Conservation (phyloP, 2,113 vertebrate species). For the Indicator indicator region DNA sequence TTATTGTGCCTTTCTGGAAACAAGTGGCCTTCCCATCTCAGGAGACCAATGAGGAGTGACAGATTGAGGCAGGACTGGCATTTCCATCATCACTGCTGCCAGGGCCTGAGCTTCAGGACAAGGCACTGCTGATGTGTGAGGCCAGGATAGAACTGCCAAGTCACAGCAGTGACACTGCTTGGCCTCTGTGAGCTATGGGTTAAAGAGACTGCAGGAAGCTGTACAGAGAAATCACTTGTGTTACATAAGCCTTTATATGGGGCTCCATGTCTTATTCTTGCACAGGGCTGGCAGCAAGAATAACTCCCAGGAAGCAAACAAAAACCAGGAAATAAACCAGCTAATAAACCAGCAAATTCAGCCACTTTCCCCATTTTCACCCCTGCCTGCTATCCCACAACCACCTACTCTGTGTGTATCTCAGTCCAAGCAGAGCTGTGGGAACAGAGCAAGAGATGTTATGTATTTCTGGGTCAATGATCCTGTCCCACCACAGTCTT, state of each 20-base stretch:
- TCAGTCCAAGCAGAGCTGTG: background rate
- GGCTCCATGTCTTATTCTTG: background rate
- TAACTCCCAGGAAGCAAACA: background rate
- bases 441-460: background rate
- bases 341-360: background rate
- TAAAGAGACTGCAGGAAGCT: background rate
- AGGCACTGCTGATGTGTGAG: background rate
- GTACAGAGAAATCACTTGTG: accelerated
- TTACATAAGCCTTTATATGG: background rate
- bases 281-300: background rate
- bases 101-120: background rate
- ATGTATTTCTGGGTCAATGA: background rate
- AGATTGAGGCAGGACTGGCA: slow-evolving; percentile 38
- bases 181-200: background rate
- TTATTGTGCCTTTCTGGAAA: slow-evolving; percentile 47
- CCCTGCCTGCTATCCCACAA: background rate
- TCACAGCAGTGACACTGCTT: background rate
- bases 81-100: slow-evolving; percentile 36
- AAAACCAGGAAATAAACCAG: background rate
- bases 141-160: background rate
- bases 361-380: background rate
- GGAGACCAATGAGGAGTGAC: slow-evolving; percentile 51
- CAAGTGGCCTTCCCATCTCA: slow-evolving; percentile 45
- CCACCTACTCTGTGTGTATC: background rate
- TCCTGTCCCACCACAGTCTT: too few relatives aligned